phyloP scores from a whole-genome alignment of 2,113 vertebrate genomes.

The Eurystomus gularis region DNA sequence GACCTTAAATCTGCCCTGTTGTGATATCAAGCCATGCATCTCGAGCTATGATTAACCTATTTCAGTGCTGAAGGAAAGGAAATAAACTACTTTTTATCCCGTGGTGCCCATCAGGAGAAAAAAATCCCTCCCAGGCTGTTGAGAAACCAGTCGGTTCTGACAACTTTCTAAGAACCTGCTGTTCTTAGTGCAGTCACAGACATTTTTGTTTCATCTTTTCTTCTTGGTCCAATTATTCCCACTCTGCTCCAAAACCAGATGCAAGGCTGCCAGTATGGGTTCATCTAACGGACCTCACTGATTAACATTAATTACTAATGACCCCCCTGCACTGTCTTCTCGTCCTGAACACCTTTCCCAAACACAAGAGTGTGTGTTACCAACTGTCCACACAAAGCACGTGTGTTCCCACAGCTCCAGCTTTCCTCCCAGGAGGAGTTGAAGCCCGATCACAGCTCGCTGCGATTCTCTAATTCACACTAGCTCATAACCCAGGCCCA shows the following conservation, averaged over 20 bases:
- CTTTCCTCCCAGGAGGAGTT: background rate
- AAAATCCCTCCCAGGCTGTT: background rate
- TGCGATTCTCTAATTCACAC: fast-evolving
- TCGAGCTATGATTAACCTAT: background rate
- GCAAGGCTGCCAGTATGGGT: too few species aligned
- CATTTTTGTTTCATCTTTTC: background rate
- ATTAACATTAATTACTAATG: background rate
- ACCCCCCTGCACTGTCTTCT: background rate
- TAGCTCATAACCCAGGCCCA: fast-evolving
- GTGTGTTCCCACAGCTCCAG: fast-evolving
- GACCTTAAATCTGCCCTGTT: background rate
- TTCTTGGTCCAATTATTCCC: background rate
- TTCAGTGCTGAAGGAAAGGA: background rate
- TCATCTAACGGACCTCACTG: background rate
- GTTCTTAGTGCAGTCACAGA: background rate
- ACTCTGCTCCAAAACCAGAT: background rate
- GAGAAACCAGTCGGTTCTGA: background rate
- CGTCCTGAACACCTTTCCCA: background rate
- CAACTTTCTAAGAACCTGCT: fast-evolving
- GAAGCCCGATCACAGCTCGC: fast-evolving
- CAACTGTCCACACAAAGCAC: background rate
- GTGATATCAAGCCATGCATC: background rate
- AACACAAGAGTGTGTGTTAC: too few species aligned
- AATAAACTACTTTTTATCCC: background rate
- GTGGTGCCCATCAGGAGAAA: background rate